These are phyloP conservation scores for Beris morrisii DNA, from an alignment of 2,888 invertebrate species.

Conservation along the genomic window DNA sequence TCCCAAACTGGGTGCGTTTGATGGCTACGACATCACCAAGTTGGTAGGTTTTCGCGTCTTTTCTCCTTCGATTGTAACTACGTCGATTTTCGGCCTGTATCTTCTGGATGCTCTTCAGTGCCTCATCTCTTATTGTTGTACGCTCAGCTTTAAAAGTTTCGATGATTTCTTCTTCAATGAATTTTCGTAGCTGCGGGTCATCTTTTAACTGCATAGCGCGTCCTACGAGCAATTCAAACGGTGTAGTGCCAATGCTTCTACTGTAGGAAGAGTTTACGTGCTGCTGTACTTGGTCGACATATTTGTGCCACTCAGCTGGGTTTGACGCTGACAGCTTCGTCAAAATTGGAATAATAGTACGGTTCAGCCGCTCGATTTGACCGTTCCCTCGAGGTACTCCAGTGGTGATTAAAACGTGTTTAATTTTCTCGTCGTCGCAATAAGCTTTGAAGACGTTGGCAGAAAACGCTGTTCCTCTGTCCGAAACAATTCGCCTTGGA, in stretches of 20 bases:
- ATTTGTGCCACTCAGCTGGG: slow-evolving; percentile 45
- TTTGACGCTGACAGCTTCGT: slow-evolving; percentile 47
- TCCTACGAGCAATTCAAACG: slow-evolving; percentile 21
- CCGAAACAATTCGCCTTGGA: no score
- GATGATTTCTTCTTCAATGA: slow-evolving; percentile 6
- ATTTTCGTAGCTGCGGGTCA: slow-evolving; percentile 10
- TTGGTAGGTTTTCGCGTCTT: neutral
- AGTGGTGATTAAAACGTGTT: neutral
- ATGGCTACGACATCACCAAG: slow-evolving; percentile 34
- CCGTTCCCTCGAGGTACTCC: neutral
- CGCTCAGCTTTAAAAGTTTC: slow-evolving; percentile 23
- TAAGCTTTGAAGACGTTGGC: no score
- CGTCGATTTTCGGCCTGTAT: slow-evolving; percentile 27
- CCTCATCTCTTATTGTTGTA: slow-evolving; percentile 9
- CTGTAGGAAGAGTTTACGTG: neutral
- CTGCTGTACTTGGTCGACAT: slow-evolving; percentile 30
- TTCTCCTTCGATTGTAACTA: slow-evolving; percentile 22
- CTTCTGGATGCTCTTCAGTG: slow-evolving; percentile 6
- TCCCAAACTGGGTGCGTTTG: slow-evolving; percentile 13
- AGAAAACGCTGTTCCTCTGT: no score
- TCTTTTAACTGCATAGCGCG: neutral
- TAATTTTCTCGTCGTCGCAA: neutral
- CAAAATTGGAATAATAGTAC: slow-evolving; percentile 45
- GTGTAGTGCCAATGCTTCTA: slow-evolving; percentile 11
- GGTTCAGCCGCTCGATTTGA: slow-evolving; percentile 47